Conservation (phyloP, 2,113 vertebrate genomes). For the Tinamus guttatus region DNA sequence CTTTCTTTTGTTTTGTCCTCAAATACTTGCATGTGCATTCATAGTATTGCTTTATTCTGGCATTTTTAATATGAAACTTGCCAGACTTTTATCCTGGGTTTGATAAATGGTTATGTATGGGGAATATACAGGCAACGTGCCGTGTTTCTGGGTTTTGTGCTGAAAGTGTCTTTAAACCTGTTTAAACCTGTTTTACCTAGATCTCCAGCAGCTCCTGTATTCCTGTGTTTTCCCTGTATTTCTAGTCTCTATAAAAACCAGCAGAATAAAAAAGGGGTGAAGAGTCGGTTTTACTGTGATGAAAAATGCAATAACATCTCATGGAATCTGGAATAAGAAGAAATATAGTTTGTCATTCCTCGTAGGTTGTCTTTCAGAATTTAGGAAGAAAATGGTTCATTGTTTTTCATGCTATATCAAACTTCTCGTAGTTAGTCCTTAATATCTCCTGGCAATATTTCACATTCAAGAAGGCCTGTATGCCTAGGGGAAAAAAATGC, state of each 20-base stretch:
- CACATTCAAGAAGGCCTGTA: neutral
- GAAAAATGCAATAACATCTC: neutral
- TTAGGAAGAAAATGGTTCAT: conserved; percentile 14
- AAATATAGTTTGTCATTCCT: neutral
- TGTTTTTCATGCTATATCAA: conserved; percentile 7
- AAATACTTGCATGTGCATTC: neutral
- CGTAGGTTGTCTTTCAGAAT: conserved; percentile 7
- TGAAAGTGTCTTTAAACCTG: neutral
- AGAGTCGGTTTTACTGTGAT: neutral
- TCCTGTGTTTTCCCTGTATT: neutral
- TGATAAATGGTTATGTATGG: neutral
- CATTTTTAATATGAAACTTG: neutral
- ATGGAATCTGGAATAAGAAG: neutral
- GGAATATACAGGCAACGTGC: neutral
- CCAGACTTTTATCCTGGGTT: neutral
- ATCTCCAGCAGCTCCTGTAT: neutral
- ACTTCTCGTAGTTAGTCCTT: conserved; percentile 10
- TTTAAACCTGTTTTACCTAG: neutral
- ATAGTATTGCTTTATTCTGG: conserved; percentile 19
- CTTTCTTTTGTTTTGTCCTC: neutral
- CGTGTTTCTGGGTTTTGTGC: neutral
- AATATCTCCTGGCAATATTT: conserved; percentile 30
- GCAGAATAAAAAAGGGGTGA: neutral
- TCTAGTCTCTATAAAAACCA: too few species aligned
- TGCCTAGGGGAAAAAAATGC: neutral